A percentile compares a stretch with the other conserved stretches of the same genome.
Evolutionary conservation across 1,140 invertebrate genomes (phyloP).

Genomic region (Pseudomyrmex pallidus): DNA sequence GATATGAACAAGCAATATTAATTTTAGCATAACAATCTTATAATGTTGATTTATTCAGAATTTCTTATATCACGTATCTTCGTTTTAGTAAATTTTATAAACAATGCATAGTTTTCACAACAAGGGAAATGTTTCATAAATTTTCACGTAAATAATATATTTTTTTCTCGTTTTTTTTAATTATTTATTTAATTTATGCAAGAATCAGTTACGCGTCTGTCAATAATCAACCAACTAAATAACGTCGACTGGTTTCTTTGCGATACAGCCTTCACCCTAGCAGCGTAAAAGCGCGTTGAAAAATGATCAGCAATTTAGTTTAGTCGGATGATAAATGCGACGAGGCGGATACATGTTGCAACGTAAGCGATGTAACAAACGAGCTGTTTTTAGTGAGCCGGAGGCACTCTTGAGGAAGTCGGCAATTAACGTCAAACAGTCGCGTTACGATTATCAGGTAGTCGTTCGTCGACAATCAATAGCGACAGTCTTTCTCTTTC

Average conservation of each 20-base stretch:
- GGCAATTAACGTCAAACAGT: constrained; percentile 53
- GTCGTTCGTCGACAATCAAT: constrained; percentile 50
- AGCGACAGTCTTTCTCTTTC: constrained; percentile 20
- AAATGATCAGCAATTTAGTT: constrained; percentile 57
- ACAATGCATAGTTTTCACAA: not conserved
- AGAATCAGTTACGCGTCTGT: constrained; percentile 13
- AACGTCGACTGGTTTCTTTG: constrained; percentile 24
- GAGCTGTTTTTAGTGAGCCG: constrained; percentile 42
- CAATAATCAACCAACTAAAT: constrained; percentile 41
- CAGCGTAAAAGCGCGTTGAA: constrained; percentile 46
- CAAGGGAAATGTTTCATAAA: not conserved
- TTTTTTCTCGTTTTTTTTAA: not conserved
- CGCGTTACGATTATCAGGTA: constrained; percentile 58
- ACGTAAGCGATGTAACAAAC: constrained; percentile 27
- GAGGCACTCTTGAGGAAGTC: constrained; percentile 35
- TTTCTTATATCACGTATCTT: too few species aligned
- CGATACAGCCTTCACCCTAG: constrained; percentile 3
- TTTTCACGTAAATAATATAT: too few species aligned
- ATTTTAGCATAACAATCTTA: constrained; percentile 48
- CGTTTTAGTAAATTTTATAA: not conserved
- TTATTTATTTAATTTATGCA: constrained; percentile 27
- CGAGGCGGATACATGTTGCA: constrained; percentile 37
- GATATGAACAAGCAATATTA: constrained; percentile 32
- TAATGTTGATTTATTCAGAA: constrained; percentile 36
- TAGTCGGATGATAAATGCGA: constrained; percentile 48